These are phyloP conservation scores for Rhopalosiphum nymphaeae DNA, from an alignment of 2,888 invertebrate genomes.

Conservation along the genomic window DNA sequence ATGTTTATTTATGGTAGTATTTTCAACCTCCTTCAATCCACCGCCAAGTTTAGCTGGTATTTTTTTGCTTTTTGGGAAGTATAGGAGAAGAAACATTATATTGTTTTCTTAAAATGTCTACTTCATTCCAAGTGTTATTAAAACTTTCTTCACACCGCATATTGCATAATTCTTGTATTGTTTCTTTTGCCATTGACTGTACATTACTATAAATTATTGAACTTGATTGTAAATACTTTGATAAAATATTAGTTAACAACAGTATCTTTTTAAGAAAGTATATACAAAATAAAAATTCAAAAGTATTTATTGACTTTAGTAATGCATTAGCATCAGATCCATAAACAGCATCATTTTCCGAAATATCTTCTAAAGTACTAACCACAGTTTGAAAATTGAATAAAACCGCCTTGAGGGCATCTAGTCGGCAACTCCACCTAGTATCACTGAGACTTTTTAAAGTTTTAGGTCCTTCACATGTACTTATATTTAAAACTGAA, in stretches of 20 bases:
- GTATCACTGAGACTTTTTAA: background rate
- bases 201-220: background rate
- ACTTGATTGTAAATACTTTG: conserved; percentile 21
- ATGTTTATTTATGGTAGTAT: background rate
- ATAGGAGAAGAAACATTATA: background rate
- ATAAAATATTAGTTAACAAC: background rate
- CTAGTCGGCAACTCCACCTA: conserved; percentile 1
- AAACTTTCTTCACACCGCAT: background rate
- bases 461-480: conserved; percentile 3
- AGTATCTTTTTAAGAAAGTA: background rate
- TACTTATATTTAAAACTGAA: background rate
- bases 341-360: conserved; percentile 5
- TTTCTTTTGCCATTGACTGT: conserved; percentile 13
- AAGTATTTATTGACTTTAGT: background rate
- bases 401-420: background rate
- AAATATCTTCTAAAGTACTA: background rate
- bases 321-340: background rate
- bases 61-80: background rate
- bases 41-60: background rate
- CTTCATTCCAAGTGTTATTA: background rate
- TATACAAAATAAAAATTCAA: conserved; percentile 23
- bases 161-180: background rate
- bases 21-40: conserved; percentile 6
- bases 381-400: background rate
- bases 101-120: background rate